These are phyloP conservation scores for Aspidoscelis tigris DNA, from an alignment of 2,113 vertebrate genomes.

Conservation along the genomic window DNA sequence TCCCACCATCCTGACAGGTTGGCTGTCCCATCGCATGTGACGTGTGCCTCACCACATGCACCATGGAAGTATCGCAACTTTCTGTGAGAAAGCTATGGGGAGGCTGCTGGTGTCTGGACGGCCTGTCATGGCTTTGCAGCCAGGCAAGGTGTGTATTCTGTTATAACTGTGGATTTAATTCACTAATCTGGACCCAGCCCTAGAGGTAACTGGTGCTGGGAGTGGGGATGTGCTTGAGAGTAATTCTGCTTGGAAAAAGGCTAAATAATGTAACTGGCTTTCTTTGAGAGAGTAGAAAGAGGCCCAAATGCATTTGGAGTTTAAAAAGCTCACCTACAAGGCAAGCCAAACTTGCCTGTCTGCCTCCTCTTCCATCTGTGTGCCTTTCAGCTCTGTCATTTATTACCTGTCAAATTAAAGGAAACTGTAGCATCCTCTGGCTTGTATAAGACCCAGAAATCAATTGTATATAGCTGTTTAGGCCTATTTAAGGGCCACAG, in stretches of 20 bases:
- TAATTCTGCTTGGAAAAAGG: neutral
- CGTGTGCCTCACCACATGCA: too few relatives aligned
- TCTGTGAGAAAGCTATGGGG: too few relatives aligned
- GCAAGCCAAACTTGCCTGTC: constrained; percentile 36
- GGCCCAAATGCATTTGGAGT: constrained; percentile 27
- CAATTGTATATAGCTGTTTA: constrained; percentile 58
- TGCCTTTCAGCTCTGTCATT: constrained; percentile 59
- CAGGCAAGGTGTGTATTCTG: too few relatives aligned
- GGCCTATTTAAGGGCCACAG: constrained; percentile 53
- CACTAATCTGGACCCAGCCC: too few relatives aligned
- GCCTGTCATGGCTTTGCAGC: too few relatives aligned
- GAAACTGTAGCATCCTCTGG: constrained; percentile 55
- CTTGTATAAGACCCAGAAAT: constrained; percentile 59
- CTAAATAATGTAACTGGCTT: too few relatives aligned
- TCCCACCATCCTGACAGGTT: too few relatives aligned
- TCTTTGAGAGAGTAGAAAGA: neutral
- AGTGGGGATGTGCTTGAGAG: neutral
- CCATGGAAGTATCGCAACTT: too few relatives aligned
- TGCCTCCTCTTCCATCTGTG: constrained; percentile 50
- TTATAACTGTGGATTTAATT: too few relatives aligned
- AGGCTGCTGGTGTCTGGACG: too few relatives aligned
- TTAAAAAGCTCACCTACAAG: constrained; percentile 37
- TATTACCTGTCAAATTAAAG: constrained; percentile 58
- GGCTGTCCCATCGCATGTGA: too few relatives aligned
- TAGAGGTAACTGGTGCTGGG: neutral